Evolutionary conservation across 1,140 invertebrate species (phyloP).

Genomic region (Drosophila tropicalis): DNA sequence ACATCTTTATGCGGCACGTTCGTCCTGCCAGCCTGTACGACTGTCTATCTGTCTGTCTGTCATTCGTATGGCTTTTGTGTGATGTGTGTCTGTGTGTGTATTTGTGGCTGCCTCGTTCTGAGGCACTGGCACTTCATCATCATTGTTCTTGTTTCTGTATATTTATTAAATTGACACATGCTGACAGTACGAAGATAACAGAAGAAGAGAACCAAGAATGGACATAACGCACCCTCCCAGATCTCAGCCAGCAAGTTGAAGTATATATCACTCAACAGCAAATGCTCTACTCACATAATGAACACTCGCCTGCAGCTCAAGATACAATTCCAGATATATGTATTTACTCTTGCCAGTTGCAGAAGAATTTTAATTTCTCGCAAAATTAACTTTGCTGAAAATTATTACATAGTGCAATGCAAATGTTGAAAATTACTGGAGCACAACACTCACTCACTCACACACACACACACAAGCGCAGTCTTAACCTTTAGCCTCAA

Average conservation of each 20-base stretch:
- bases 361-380: constrained; percentile 75
- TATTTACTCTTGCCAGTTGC: constrained; percentile 14
- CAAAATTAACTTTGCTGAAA: constrained; percentile 73
- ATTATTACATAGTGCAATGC: constrained; percentile 67
- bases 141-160: constrained; percentile 72
- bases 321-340: constrained; percentile 25
- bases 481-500: constrained; percentile 2
- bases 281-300: constrained; percentile 55
- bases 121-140: constrained; percentile 50
- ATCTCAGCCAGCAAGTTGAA: constrained; percentile 26
- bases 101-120: constrained; percentile 15
- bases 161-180: constrained; percentile 79
- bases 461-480: constrained; percentile 14
- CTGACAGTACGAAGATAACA: constrained; percentile 66
- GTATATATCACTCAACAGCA: constrained; percentile 69
- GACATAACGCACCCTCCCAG: constrained; percentile 42
- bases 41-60: constrained; percentile 1
- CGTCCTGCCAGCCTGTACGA: constrained; percentile 13
- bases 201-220: constrained; percentile 20
- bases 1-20: constrained; percentile 23
- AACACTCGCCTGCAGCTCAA: constrained; percentile 37
- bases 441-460: constrained; percentile 13
- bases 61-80: constrained; percentile 19
- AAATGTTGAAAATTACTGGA: constrained; percentile 54
- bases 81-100: constrained; percentile 2